Evolutionary conservation across 2,113 vertebrate genomes (phyloP).

Genomic region (Sakesphorus luctuosus): DNA sequence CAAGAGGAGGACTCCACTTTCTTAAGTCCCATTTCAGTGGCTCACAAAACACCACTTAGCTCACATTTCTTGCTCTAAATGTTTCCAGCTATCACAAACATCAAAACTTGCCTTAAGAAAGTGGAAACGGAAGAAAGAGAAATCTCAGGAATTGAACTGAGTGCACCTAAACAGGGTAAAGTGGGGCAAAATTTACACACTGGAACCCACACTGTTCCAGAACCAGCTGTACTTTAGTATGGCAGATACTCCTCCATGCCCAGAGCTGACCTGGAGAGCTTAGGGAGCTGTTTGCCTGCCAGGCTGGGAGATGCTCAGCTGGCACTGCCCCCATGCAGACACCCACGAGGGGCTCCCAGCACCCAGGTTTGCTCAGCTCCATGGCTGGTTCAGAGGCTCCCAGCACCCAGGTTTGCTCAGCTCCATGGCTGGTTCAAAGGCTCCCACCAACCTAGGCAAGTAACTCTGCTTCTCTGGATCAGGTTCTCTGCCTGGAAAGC

Average conservation of each 20-base stretch:
- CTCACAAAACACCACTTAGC: background rate
- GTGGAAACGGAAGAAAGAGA: background rate
- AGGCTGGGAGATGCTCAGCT: fast-evolving
- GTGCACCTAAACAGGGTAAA: background rate
- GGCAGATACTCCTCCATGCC: background rate
- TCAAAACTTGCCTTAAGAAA: background rate
- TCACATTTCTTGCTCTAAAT: background rate
- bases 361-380: background rate
- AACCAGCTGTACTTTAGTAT: background rate
- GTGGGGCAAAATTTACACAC: background rate
- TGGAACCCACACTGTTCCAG: background rate
- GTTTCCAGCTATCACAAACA: background rate
- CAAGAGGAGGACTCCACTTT: background rate
- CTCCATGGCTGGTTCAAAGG: background rate
- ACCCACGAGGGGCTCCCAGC: background rate
- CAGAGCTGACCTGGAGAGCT: background rate
- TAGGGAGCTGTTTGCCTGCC: background rate
- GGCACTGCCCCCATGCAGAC: background rate
- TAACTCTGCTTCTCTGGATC: background rate
- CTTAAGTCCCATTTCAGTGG: background rate
- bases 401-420: background rate
- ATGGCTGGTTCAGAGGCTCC: too few species aligned
- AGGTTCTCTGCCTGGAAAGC: background rate
- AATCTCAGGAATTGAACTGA: background rate
- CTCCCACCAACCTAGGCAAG: background rate